Conservation (phyloP, 2,888 invertebrate genomes). For the Lasioglossum villosulum region DNA sequence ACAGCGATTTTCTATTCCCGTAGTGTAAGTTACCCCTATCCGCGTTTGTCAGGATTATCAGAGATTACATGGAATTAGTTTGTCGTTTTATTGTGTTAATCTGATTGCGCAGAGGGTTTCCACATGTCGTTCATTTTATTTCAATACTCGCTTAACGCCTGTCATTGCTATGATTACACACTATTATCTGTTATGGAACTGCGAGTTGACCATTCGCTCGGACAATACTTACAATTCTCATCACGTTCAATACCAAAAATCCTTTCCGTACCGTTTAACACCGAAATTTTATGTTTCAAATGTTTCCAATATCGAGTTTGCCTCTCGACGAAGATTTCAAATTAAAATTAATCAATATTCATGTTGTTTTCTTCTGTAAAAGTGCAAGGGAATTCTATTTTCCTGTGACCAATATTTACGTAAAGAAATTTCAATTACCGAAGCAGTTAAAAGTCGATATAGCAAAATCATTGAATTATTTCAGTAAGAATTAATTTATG, state of each 20-base stretch:
- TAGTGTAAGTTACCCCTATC: constrained; percentile 12
- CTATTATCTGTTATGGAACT: not conserved
- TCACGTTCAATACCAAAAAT: not conserved
- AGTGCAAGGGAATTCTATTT: not conserved
- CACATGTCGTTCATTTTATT: constrained; percentile 14
- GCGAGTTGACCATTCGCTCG: not conserved
- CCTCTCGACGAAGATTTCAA: not conserved
- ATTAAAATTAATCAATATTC: not conserved
- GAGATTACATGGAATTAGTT: constrained; percentile 8
- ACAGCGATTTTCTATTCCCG: constrained; percentile 10
- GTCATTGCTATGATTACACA: not conserved
- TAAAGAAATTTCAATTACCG: too few relatives aligned
- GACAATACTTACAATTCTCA: not conserved
- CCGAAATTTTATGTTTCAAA: not conserved
- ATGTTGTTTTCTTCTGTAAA: not conserved
- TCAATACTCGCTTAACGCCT: constrained; percentile 10
- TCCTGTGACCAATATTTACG: not conserved
- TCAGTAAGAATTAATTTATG: not conserved
- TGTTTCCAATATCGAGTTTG: not conserved
- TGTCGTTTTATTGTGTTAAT: constrained; percentile 15
- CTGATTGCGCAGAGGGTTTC: not conserved
- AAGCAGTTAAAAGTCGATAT: not conserved
- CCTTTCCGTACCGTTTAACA: not conserved
- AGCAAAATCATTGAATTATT: not conserved
- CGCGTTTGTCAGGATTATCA: constrained; percentile 16